These are phyloP conservation scores for Metallyticus violacea DNA, from an alignment of 2,888 invertebrate genomes.

Conservation along the genomic window DNA sequence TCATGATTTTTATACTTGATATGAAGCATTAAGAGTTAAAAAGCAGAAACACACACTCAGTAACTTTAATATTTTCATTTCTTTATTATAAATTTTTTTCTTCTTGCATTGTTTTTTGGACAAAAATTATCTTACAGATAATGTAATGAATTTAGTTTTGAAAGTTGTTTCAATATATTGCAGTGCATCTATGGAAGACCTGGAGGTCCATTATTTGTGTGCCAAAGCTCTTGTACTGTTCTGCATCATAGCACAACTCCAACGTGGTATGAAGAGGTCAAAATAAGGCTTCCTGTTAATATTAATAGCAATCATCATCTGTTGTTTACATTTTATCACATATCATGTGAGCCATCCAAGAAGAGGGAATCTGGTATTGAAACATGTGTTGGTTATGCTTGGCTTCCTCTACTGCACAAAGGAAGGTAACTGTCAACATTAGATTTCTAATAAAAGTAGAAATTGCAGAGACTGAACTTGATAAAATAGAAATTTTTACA, in stretches of 20 bases:
- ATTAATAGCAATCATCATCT: conserved; percentile 85
- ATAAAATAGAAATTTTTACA: too few relatives aligned
- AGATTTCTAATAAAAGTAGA: too few relatives aligned
- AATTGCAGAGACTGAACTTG: too few relatives aligned
- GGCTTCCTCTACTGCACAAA: conserved; percentile 83
- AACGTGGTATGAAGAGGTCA: conserved; percentile 91
- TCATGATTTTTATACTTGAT: too few relatives aligned
- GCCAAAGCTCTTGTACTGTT: conserved; percentile 66
- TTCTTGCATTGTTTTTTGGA: too few relatives aligned
- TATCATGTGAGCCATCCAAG: conserved; percentile 85
- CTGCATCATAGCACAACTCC: conserved; percentile 88
- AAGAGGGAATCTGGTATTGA: conserved; percentile 72
- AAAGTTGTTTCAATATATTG: too few relatives aligned
- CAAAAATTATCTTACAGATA: too few relatives aligned
- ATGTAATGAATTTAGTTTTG: too few relatives aligned
- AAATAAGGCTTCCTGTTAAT: conserved; percentile 83
- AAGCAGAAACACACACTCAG: too few relatives aligned
- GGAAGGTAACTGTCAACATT: conserved; percentile 64
- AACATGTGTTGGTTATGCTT: conserved; percentile 89
- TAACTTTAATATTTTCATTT: too few relatives aligned
- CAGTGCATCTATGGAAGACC: conserved; percentile 75
- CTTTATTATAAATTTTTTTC: too few relatives aligned
- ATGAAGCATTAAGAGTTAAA: too few relatives aligned
- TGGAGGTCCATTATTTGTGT: conserved; percentile 61
- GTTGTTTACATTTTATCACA: conserved; percentile 92